A percentile compares a stretch with the other conserved stretches of the same genome.
These are phyloP conservation scores for Pseudorectes ferrugineus DNA, from an alignment of 2,113 vertebrate species.

Conservation along the genomic window DNA sequence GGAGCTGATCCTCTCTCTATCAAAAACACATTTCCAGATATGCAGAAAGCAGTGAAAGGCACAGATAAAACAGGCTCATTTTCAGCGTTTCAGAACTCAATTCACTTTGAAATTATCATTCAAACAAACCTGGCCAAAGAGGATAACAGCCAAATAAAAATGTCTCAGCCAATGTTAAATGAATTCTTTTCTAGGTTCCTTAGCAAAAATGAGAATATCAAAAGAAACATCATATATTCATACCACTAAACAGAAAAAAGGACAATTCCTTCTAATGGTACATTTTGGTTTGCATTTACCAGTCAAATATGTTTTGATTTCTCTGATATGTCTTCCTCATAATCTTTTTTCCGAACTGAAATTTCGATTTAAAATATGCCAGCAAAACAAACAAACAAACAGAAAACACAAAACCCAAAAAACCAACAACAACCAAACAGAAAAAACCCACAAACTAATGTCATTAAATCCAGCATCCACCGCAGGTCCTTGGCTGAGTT, in stretches of 20 bases:
- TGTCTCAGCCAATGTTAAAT: background rate
- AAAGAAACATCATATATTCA: background rate
- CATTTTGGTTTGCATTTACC: background rate
- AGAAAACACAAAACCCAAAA: background rate
- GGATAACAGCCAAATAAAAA: background rate
- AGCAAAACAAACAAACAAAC: background rate
- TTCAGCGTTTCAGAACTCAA: background rate
- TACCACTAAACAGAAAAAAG: background rate
- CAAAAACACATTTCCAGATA: background rate
- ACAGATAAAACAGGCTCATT: background rate
- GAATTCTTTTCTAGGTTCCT: background rate
- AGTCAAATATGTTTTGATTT: background rate
- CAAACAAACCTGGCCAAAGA: background rate
- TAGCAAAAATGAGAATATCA: background rate
- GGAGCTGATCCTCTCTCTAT: background rate
- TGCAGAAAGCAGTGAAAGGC: background rate
- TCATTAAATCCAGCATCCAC: background rate
- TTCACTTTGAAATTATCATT: background rate
- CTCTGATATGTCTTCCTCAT: background rate
- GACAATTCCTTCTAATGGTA: background rate
- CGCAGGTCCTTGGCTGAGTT: background rate
- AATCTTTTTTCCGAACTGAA: background rate
- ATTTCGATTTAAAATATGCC: background rate
- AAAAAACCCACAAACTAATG: rapidly evolving
- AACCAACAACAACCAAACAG: background rate